A percentile compares a stretch with the other conserved stretches of the same genome.
phyloP scores from a whole-genome alignment of 2,113 vertebrate species.

The Fulica atra region DNA sequence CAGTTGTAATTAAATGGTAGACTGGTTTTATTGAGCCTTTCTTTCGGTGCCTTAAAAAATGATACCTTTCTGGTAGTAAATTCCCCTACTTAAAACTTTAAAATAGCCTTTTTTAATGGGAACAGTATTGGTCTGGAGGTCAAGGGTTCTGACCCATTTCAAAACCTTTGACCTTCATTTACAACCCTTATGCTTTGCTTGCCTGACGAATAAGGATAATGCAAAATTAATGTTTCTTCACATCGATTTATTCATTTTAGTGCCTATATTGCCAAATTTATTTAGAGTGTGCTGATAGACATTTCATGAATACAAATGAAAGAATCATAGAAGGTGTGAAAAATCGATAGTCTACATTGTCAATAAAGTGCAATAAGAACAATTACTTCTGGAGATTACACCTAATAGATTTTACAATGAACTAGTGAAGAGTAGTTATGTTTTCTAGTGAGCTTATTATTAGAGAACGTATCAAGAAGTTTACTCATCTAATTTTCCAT shows the following conservation, averaged over 20 bases:
- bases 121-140: slow-evolving; percentile 87
- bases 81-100: slow-evolving; percentile 83
- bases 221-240: slow-evolving; percentile 95
- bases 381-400: slow-evolving; percentile 81
- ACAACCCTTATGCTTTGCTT: slow-evolving; percentile 83
- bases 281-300: slow-evolving; percentile 89
- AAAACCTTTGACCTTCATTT: slow-evolving; percentile 92
- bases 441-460: slow-evolving; percentile 74
- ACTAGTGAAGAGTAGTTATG: slow-evolving; percentile 73
- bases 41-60: slow-evolving; percentile 76
- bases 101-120: slow-evolving; percentile 86
- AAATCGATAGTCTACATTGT: slow-evolving; percentile 85
- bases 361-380: slow-evolving; percentile 82
- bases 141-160: slow-evolving; percentile 89
- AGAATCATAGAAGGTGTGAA: slow-evolving; percentile 93
- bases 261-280: slow-evolving; percentile 93
- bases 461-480: slow-evolving; percentile 56
- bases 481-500: slow-evolving; percentile 64
- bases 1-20: slow-evolving; percentile 74
- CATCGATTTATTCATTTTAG: slow-evolving; percentile 92
- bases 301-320: slow-evolving; percentile 99
- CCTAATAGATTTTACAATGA: slow-evolving; percentile 82
- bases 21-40: slow-evolving; percentile 74
- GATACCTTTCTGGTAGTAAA: slow-evolving; percentile 80
- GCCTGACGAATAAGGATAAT: slow-evolving; percentile 94